These are phyloP conservation scores for Allygus modestus DNA, from an alignment of 2,888 invertebrate genomes.

Conservation along the genomic window DNA sequence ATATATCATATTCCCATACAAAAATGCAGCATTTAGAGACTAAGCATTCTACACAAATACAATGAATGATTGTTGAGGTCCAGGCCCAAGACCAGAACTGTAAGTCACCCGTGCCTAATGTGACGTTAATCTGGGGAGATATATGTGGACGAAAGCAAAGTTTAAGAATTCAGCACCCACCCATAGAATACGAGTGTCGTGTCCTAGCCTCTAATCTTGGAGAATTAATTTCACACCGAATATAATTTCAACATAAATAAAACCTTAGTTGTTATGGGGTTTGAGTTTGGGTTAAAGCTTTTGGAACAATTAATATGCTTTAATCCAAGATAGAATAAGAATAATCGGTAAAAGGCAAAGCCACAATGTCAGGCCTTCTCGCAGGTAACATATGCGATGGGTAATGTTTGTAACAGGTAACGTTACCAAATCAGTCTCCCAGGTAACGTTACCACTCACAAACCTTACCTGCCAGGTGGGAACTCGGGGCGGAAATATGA, in stretches of 20 bases:
- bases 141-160: conserved; percentile 8
- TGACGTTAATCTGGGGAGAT: conserved; percentile 16
- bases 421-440: too few relatives aligned
- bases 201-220: not conserved
- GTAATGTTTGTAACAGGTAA: too few relatives aligned
- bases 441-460: too few relatives aligned
- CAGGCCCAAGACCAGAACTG: not conserved
- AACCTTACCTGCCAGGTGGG: too few relatives aligned
- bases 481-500: too few relatives aligned
- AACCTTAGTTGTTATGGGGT: not conserved
- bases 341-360: too few relatives aligned
- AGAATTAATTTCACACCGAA: conserved; percentile 14
- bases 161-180: conserved; percentile 10
- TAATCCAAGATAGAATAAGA: too few relatives aligned
- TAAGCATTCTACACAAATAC: not conserved
- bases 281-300: not conserved
- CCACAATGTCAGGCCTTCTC: too few relatives aligned
- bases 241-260: conserved; percentile 4
- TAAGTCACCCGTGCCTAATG: conserved; percentile 12
- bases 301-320: too few relatives aligned
- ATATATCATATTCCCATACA: not conserved
- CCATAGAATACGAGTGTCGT: not conserved
- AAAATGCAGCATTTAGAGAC: not conserved
- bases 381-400: too few relatives aligned
- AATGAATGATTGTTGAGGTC: not conserved